Conservation (phyloP, 2,113 vertebrate species). For the Oceanodroma tethys region DNA sequence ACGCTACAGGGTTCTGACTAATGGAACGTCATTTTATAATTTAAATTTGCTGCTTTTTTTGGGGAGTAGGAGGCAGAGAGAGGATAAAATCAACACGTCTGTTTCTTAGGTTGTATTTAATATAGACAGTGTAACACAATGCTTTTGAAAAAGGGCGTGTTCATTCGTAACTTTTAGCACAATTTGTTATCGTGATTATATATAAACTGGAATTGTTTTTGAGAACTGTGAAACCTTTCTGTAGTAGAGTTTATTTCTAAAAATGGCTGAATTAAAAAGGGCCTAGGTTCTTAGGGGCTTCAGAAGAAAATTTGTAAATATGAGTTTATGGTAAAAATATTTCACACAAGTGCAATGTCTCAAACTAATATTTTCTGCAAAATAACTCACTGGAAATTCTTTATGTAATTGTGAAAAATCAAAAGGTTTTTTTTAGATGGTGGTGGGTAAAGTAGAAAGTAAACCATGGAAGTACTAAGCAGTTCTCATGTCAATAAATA, state of each 20-base stretch:
- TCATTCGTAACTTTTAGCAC: too few species aligned
- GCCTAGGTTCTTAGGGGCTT: not conserved
- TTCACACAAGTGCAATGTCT: constrained; percentile 11
- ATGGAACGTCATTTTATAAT: constrained; percentile 20
- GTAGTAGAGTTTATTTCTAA: constrained; percentile 12
- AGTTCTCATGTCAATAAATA: constrained; percentile 28
- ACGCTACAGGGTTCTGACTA: not conserved
- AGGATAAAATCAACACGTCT: not conserved
- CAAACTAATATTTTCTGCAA: constrained; percentile 41
- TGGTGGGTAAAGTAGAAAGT: not conserved
- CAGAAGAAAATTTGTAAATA: constrained; percentile 60
- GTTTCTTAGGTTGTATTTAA: not conserved
- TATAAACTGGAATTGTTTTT: constrained; percentile 10
- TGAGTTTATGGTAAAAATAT: constrained; percentile 25
- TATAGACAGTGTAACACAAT: not conserved
- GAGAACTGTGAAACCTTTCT: constrained; percentile 30
- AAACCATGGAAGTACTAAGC: constrained; percentile 22
- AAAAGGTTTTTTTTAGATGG: not conserved
- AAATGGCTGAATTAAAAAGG: not conserved
- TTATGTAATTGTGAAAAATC: not conserved
- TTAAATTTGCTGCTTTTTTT: constrained; percentile 49
- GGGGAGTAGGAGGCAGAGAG: not conserved
- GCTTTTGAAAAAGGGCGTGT: constrained; percentile 14
- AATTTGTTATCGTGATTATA: not conserved
- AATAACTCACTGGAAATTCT: constrained; percentile 17